Evolutionary conservation across 2,113 vertebrate genomes (phyloP).

Genomic region (Opisthocomus hoazin): DNA sequence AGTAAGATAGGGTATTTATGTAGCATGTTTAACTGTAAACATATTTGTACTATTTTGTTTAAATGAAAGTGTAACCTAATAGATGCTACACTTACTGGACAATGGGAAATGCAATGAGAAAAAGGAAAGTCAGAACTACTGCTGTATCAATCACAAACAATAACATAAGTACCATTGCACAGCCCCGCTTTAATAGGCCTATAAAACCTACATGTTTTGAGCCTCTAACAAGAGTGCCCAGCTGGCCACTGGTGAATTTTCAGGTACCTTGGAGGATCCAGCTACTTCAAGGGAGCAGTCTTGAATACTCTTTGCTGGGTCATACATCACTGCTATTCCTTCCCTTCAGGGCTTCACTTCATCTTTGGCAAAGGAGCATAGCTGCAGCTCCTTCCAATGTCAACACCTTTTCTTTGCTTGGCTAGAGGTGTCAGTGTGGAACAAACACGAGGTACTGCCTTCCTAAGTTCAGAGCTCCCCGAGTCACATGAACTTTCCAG

Average conservation of each 20-base stretch:
- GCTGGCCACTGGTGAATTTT: background rate
- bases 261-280: background rate
- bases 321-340: background rate
- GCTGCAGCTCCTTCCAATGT: background rate
- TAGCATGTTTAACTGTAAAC: background rate
- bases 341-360: background rate
- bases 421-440: background rate
- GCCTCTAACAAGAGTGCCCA: background rate
- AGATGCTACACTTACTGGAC: background rate
- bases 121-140: background rate
- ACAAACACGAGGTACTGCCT: background rate
- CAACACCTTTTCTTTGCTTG: background rate
- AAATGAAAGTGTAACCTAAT: background rate
- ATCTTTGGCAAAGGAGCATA: background rate
- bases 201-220: background rate
- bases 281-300: background rate
- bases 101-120: background rate
- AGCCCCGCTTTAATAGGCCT: background rate
- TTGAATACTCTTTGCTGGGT: background rate
- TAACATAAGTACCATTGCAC: background rate
- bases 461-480: background rate
- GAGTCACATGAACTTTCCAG: background rate
- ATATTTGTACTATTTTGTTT: background rate
- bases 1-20: constrained; percentile 5
- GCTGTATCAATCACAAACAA: background rate